Conservation (phyloP, 2,888 invertebrate genomes). For the Bombyx huttoni region DNA sequence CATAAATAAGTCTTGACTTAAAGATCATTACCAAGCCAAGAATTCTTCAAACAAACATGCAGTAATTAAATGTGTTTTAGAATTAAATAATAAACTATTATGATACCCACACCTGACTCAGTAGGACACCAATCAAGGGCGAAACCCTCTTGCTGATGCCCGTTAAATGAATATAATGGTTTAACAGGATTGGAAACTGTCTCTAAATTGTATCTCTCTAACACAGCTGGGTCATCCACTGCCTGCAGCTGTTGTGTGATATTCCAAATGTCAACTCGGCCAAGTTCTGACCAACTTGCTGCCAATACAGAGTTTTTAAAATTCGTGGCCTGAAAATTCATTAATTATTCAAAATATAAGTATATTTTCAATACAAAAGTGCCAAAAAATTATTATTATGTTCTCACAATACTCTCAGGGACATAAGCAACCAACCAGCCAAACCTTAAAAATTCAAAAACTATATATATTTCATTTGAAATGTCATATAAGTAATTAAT, state of each 20-base stretch:
- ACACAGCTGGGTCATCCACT: constrained; percentile 78
- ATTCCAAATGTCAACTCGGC: constrained; percentile 94
- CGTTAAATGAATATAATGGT: constrained; percentile 89
- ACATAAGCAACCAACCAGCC: too few species aligned
- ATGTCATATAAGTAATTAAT: too few species aligned
- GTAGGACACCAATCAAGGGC: constrained; percentile 93
- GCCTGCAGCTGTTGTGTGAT: constrained; percentile 85
- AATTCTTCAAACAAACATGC: not conserved
- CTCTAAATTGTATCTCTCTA: constrained; percentile 76
- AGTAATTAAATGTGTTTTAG: not conserved
- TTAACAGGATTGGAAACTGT: constrained; percentile 66
- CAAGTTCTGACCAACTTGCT: constrained; percentile 97
- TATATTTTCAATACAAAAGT: not conserved
- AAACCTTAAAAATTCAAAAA: too few species aligned
- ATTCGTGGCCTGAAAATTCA: constrained; percentile 62
- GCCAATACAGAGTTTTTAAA: constrained; percentile 80
- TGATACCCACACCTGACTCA: constrained; percentile 77
- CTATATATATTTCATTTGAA: too few species aligned
- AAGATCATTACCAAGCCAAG: too few species aligned
- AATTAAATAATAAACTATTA: not conserved
- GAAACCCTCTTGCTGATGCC: constrained; percentile 95
- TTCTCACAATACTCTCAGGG: too few species aligned
- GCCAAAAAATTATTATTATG: too few species aligned
- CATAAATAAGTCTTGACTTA: too few species aligned
- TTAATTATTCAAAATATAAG: not conserved